Evolutionary conservation across 1,140 invertebrate genomes (phyloP), one percentile per base, ranked within the genome.

Genomic region (Diabrotica undecimpunctata): DNA sequence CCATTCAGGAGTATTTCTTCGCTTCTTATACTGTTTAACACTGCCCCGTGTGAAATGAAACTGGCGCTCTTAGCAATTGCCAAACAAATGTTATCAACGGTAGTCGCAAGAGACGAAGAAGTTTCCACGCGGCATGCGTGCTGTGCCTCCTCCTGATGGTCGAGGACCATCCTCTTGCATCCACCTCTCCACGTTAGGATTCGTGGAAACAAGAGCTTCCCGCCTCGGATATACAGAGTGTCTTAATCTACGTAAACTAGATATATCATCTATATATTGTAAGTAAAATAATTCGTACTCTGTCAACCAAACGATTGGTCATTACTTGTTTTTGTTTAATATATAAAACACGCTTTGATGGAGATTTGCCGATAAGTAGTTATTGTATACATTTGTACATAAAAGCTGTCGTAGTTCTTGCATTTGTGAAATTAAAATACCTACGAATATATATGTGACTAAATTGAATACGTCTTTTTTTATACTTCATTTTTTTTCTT

Each of bases 1-100:
- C 82, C 82, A 83, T 84, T 54, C 60, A 64, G 54, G 62, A 25
- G 35, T 56, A 53, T 55, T 35, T 36, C 25, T 62, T 52, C 55
- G 56, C 64, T 57, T 46, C 55, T 14, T 38, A 13, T 41, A 51
- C 50, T 57, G 68, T 58, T 64, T n/a, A 41, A 46, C 41, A 46
- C 41, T 10, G n/a, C n/a, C 8, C n/a, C n/a, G 8, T 46, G 8
- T n/a, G 8, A 8, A 46, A 46, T 8, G n/a, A n/a, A n/a, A 46
- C 8, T n/a, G 41, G 41, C 8, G 8, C 41, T 46, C n/a, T 46
- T 46, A 8, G 41, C 52, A 65, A 58, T 64, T 59, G 59, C 58
- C 41, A 12, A 54, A 36, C 36, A 35, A 37, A 46, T 61, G 53
- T 51, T 14, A 12, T 39, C 36, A 52, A 41, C 57, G 61, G 35